Evolutionary conservation across 2,113 vertebrate species (phyloP), one percentile per base, ranked within the genome.

Genomic region (Xyliphius kryptos): DNA sequence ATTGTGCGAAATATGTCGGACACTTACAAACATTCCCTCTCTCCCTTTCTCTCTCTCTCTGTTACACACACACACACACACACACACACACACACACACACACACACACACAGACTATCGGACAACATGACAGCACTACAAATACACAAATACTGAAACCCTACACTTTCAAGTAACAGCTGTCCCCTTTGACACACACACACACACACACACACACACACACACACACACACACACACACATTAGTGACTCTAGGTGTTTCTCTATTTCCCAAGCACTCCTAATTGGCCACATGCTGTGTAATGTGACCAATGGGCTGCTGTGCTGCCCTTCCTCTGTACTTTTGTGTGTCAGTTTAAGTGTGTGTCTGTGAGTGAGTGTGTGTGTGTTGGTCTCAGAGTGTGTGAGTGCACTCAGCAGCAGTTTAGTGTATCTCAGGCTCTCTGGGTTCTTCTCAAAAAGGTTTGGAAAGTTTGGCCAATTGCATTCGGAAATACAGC

Each of bases 251-350:
- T 58, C 56, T 71, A 67, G 65, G 58, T 65, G 65, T 68, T 70
- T 51, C 65, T 59, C 47, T 66, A 61, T 76, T 77, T 79, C 77
- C 81, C 76, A 65, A 77, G 88, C 88, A 91, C 89, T 89, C 85
- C 83, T 93, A 92, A 96, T 90, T 87, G 48, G 91, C 91, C 90
- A 85, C 93, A 91, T 90, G 87, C 89, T 91, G 93, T 86, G 84
- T 85, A 86, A 90, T 91, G 85, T 90, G 91, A 93, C 91, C 91
- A 94, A 91, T 89, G 84, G 83, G 83, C 73, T 68, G 78, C 81
- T 85, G 80, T 53, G 55, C 70, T 50, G 65, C 41, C 61, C 51
- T 51, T 68, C 43, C 40, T 72, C 36, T 55, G 17, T 61, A 21
- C 37, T 36, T 70, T 41, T 55, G 19, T 59, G 41, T 40, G 56